phyloP scores from a whole-genome alignment of 2,797 vertebrate genomes.

The Smutsia temminckii region DNA sequence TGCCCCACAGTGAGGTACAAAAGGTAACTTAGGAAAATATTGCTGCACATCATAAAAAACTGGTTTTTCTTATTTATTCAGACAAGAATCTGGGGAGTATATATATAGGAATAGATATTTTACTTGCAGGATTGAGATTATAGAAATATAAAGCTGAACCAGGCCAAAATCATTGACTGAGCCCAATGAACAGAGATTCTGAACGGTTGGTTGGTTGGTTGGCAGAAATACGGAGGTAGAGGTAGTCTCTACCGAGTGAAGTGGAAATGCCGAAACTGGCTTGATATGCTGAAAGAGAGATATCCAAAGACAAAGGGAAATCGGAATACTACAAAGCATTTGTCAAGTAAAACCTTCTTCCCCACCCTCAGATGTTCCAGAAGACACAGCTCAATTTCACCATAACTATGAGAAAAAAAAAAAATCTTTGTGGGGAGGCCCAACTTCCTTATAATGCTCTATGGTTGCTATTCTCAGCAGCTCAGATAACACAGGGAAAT shows the following conservation, averaged over 20 bases:
- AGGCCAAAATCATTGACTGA: not conserved
- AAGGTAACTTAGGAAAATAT: not conserved
- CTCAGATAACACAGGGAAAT: not conserved
- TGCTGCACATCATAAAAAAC: not conserved
- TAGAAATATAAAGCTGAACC: not conserved
- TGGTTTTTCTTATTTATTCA: not conserved
- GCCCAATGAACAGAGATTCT: not conserved
- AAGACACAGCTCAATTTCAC: not conserved
- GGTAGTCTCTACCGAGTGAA: not conserved
- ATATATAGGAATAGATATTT: not conserved
- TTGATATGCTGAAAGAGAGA: not conserved
- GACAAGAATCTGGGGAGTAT: not conserved
- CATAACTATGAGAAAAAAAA: not conserved
- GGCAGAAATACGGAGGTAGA: not conserved
- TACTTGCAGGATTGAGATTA: not conserved
- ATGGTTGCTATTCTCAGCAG: not conserved
- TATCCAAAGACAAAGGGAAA: not conserved
- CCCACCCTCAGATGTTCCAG: not conserved
- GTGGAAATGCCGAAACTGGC: not conserved
- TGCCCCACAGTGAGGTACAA: not conserved
- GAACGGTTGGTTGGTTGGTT: not conserved
- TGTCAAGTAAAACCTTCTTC: not conserved
- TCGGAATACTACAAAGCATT: not conserved
- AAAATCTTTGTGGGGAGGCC: not conserved
- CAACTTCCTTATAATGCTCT: not conserved